phyloP scores from a whole-genome alignment of 1,140 invertebrate species.

The Littorina saxatilis region DNA sequence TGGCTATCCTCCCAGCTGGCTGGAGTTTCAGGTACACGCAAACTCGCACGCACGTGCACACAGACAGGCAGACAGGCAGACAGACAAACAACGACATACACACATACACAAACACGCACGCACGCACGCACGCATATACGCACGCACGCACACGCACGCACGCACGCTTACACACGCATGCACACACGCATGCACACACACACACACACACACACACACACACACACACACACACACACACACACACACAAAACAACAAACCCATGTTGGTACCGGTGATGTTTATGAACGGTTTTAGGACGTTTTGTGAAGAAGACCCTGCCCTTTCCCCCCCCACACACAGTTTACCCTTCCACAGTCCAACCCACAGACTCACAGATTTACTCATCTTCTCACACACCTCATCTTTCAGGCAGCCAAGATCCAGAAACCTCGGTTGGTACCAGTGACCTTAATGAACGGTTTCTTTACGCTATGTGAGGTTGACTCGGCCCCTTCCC shows the following conservation, averaged over 20 bases:
- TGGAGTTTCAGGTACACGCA: constrained; percentile 69
- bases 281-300: constrained; percentile 64
- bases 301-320: constrained; percentile 67
- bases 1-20: constrained; percentile 70
- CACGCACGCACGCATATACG: not conserved
- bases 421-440: constrained; percentile 64
- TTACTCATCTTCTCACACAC: not conserved
- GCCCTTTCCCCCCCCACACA: constrained; percentile 33
- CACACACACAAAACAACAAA: constrained; percentile 60
- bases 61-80: no score
- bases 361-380: not conserved
- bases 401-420: not conserved
- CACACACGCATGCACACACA: not conserved
- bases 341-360: not conserved
- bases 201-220: not conserved
- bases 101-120: not conserved
- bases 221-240: no score
- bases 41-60: not conserved
- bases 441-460: constrained; percentile 71
- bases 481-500: constrained; percentile 68
- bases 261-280: constrained; percentile 70
- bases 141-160: not conserved
- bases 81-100: no score
- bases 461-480: constrained; percentile 62
- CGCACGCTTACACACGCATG: no score